Percentiles rank a stretch among this genome's conserved stretches.
Conservation (phyloP, 2,888 invertebrate species). For the Baronia brevicornis region DNA sequence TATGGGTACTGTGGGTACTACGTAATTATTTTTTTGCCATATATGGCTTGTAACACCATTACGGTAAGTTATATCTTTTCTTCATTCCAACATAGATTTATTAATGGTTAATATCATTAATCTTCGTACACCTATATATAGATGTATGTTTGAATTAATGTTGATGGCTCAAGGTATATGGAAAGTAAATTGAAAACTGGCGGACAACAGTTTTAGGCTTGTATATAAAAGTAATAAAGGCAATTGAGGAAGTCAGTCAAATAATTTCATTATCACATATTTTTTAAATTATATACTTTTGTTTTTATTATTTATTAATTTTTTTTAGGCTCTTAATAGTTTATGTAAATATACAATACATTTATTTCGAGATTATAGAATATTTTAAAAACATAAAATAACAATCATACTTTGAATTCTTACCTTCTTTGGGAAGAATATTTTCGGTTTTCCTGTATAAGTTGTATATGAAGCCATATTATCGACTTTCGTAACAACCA, state of each 20-base stretch:
- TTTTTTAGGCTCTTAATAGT: no score
- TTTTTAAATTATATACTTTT: no score
- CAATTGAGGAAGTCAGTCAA: no score
- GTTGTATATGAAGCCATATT: conserved; percentile 71
- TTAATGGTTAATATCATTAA: conserved; percentile 11
- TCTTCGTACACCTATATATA: conserved; percentile 4
- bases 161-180: no score
- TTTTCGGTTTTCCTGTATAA: conserved; percentile 71
- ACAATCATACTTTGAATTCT: no score
- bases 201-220: no score
- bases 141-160: conserved; percentile 3
- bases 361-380: conserved; percentile 2
- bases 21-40: conserved; percentile 15
- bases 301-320: no score
- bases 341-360: neutral
- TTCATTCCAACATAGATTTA: conserved; percentile 15
- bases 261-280: no score
- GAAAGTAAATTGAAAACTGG: no score
- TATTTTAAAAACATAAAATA: conserved; percentile 3
- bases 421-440: conserved; percentile 72
- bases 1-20: conserved; percentile 13
- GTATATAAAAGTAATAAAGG: no score
- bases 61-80: conserved; percentile 14
- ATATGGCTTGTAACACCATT: conserved; percentile 11
- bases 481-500: conserved; percentile 70